Conservation (phyloP, 2,797 vertebrate species). For the Falco rusticolus region DNA sequence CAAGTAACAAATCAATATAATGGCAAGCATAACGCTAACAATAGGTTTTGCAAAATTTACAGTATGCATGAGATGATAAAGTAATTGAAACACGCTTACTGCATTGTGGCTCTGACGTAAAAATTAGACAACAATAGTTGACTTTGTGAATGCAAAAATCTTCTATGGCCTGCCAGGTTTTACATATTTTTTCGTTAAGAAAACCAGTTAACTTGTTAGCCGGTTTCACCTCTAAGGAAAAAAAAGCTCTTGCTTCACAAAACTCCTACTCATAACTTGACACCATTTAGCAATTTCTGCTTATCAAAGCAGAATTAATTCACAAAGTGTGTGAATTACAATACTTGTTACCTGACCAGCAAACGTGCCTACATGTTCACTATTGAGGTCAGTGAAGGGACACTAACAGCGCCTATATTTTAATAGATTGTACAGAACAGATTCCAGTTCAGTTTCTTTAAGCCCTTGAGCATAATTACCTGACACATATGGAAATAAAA, state of each 20-base stretch:
- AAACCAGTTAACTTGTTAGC: not conserved
- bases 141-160: not conserved
- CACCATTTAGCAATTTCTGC: slow-evolving; percentile 40
- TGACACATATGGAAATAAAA: not conserved
- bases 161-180: not conserved
- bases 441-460: slow-evolving; percentile 1
- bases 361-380: not conserved
- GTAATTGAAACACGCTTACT: not conserved
- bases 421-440: not conserved
- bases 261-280: not conserved
- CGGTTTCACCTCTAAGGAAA: not conserved
- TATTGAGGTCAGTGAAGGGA: not conserved
- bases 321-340: slow-evolving; percentile 17
- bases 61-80: not conserved
- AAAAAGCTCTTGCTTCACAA: not conserved
- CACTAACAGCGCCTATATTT: not conserved
- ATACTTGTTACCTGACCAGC: slow-evolving; percentile 8
- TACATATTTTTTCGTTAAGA: not conserved
- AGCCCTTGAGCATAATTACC: not conserved
- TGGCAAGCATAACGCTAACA: not conserved
- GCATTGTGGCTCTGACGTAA: not conserved
- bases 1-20: slow-evolving; percentile 36
- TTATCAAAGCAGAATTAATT: slow-evolving; percentile 47
- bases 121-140: not conserved
- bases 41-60: not conserved